These are phyloP conservation scores for silkworm (Bombyx mori) DNA, from an alignment of 1,140 invertebrate species.

Conservation along the genomic window DNA sequence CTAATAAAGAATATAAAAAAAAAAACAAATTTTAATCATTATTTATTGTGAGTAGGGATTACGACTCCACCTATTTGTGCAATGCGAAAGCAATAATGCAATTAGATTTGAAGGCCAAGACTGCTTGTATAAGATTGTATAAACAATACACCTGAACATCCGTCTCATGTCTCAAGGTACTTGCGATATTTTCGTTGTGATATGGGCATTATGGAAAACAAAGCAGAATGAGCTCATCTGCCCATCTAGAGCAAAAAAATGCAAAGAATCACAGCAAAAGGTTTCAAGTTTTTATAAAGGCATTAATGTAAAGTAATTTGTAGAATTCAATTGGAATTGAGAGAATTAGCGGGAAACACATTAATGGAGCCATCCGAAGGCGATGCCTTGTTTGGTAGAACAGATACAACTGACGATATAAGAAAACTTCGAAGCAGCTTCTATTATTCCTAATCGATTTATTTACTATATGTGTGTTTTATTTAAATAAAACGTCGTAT, in stretches of 20 bases:
- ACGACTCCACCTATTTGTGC: too few species aligned
- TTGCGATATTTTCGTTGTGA: too few species aligned
- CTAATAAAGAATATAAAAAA: too few species aligned
- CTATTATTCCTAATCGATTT: background rate
- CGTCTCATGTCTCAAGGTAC: too few species aligned
- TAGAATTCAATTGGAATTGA: constrained; percentile 19
- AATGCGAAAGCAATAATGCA: too few species aligned
- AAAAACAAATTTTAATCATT: too few species aligned
- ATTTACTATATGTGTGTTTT: constrained; percentile 1
- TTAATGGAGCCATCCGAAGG: constrained; percentile 12
- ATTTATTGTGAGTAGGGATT: too few species aligned
- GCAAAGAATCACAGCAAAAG: background rate
- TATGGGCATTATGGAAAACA: too few species aligned
- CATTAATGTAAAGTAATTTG: constrained; percentile 6
- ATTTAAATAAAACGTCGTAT: constrained; percentile 9
- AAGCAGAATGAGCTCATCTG: too few species aligned
- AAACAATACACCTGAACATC: too few species aligned
- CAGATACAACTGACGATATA: constrained; percentile 31
- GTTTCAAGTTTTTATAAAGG: background rate
- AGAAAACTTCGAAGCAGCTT: constrained; percentile 35
- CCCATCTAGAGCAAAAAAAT: background rate
- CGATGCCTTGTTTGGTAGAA: constrained; percentile 20
- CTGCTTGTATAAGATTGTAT: too few species aligned
- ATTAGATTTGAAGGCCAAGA: too few species aligned
- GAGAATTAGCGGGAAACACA: constrained; percentile 5